phyloP scores from a whole-genome alignment of 1,140 invertebrate species.

The Philopotamus ludificatus region DNA sequence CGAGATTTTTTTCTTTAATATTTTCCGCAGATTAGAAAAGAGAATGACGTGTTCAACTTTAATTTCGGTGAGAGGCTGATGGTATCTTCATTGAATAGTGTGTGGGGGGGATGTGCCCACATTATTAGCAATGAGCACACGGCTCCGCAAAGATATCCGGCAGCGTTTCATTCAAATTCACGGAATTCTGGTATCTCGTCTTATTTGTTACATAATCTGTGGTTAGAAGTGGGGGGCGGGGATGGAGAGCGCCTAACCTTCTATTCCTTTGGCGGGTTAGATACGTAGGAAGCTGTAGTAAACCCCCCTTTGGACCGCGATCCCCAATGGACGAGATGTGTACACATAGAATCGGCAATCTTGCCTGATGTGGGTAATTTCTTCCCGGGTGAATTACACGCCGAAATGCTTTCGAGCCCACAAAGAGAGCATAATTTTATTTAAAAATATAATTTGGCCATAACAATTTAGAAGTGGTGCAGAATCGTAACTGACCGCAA shows the following conservation, averaged over 20 bases:
- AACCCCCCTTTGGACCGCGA: not conserved
- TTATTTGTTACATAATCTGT: slow-evolving; percentile 18
- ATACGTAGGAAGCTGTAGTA: not conserved
- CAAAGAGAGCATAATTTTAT: no score
- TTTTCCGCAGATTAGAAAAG: no score
- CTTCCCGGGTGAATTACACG: not conserved
- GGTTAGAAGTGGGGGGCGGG: not conserved
- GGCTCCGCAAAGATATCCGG: slow-evolving; percentile 1
- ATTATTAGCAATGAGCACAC: not conserved
- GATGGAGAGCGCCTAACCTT: not conserved
- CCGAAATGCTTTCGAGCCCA: no score
- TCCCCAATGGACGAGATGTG: not conserved
- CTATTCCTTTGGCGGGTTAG: not conserved
- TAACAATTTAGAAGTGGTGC: no score
- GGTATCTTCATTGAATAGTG: not conserved
- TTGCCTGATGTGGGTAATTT: slow-evolving; percentile 1
- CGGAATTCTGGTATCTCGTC: not conserved
- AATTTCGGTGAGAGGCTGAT: slow-evolving; percentile 6
- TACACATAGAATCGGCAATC: not conserved
- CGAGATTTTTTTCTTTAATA: no score
- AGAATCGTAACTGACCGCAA: no score
- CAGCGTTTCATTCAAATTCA: not conserved
- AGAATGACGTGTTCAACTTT: not conserved
- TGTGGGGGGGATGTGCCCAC: not conserved
- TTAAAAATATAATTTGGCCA: no score